Percentiles rank a stretch among this genome's conserved stretches.
These are phyloP conservation scores for Phoxinus dragarum DNA, from an alignment of 2,797 vertebrate species.

Conservation along the genomic window DNA sequence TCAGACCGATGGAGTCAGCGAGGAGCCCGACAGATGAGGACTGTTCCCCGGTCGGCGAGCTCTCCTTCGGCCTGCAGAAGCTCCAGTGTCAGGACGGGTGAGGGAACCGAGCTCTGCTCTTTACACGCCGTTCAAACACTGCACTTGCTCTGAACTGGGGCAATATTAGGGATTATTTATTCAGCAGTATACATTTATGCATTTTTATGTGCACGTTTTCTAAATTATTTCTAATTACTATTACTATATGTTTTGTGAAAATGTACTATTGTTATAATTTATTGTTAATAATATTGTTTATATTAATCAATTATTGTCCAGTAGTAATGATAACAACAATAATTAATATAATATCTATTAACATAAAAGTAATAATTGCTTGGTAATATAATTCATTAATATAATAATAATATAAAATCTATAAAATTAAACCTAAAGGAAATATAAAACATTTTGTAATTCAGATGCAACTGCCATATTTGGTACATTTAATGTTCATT, in stretches of 20 bases:
- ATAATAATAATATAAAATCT: too few relatives aligned
- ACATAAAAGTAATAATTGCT: neutral
- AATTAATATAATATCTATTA: neutral
- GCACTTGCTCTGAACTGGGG: neutral
- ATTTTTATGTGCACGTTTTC: neutral
- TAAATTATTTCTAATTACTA: neutral
- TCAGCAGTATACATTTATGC: neutral
- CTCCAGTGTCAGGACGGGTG: conserved; percentile 67
- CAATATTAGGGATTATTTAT: neutral
- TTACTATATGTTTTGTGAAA: neutral
- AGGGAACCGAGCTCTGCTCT: neutral
- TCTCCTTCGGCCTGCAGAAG: conserved; percentile 61
- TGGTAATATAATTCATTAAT: too few relatives aligned
- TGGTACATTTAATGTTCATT: neutral
- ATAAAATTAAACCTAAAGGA: too few relatives aligned
- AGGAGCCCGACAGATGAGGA: conserved; percentile 46
- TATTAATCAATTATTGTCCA: neutral
- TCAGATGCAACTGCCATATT: too few relatives aligned
- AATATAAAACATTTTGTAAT: too few relatives aligned
- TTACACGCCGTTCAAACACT: neutral
- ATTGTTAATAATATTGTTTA: neutral
- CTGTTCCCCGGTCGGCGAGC: conserved; percentile 65
- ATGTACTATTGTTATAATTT: neutral
- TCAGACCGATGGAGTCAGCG: neutral
- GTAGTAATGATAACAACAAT: neutral